A percentile compares a stretch with the other conserved stretches of the same genome.
These are phyloP conservation scores for Ictidomys tridecemlineatus DNA, from an alignment of 2,113 vertebrate species.

Conservation along the genomic window DNA sequence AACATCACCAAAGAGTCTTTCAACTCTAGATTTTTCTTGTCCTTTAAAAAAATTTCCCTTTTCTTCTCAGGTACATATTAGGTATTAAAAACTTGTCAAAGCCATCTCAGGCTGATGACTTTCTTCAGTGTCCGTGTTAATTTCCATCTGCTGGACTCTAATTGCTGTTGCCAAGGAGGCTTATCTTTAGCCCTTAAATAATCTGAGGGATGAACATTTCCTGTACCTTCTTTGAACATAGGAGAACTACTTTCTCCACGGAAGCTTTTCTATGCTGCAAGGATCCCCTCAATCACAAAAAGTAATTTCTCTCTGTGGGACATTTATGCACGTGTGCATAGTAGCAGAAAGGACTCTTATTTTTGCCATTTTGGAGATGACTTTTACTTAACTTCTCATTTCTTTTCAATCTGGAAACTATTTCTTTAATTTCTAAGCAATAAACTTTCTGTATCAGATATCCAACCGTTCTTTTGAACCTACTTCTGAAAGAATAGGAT, in stretches of 20 bases:
- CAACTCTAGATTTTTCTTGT: background rate
- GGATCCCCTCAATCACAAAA: conserved; percentile 50
- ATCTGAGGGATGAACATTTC: conserved; percentile 27
- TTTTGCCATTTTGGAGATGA: background rate
- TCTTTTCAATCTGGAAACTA: conserved; percentile 25
- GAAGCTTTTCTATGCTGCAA: conserved; percentile 45
- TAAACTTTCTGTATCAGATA: background rate
- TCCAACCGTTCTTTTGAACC: background rate
- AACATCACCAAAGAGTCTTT: background rate
- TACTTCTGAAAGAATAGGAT: background rate
- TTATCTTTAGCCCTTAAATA: conserved; percentile 46
- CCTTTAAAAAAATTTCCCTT: background rate
- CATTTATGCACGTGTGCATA: background rate
- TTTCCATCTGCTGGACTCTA: background rate
- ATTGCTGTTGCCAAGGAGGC: conserved; percentile 7
- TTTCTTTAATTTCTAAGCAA: background rate
- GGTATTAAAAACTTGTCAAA: conserved; percentile 14
- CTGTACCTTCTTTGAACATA: conserved; percentile 20
- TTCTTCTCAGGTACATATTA: background rate
- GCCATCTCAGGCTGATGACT: background rate
- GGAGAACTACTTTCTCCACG: conserved; percentile 34
- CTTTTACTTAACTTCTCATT: background rate
- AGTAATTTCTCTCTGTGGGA: background rate
- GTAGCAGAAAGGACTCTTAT: background rate
- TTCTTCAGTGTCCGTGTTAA: conserved; percentile 1